phyloP scores from a whole-genome alignment of 2,888 invertebrate species.

The Sphaeridia pumilis region DNA sequence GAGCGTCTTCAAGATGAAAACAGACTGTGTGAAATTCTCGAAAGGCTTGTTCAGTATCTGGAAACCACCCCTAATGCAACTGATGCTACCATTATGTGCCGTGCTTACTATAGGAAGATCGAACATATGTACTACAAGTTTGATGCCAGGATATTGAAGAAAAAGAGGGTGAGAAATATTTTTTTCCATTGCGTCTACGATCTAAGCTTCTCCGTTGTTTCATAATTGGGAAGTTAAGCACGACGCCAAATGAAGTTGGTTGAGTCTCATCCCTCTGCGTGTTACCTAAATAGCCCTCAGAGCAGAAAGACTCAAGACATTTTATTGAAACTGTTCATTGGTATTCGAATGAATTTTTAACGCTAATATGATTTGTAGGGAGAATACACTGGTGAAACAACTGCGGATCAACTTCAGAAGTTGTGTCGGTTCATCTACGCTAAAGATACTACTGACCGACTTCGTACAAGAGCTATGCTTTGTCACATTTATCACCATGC shows the following conservation, averaged over 20 bases:
- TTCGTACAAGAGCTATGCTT: slow-evolving; percentile 88
- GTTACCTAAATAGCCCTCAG: slow-evolving; percentile 6
- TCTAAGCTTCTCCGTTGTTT: not conserved
- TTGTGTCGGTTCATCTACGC: slow-evolving; percentile 93
- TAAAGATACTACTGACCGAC: slow-evolving; percentile 80
- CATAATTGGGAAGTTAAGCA: not conserved
- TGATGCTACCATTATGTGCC: slow-evolving; percentile 64
- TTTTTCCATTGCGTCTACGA: slow-evolving; percentile 8
- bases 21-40: slow-evolving; percentile 75
- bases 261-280: slow-evolving; percentile 12
- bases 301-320: slow-evolving; percentile 12
- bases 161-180: slow-evolving; percentile 51
- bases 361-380: no score
- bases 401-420: slow-evolving; percentile 80
- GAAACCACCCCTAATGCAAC: slow-evolving; percentile 42
- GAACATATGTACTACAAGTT: slow-evolving; percentile 98
- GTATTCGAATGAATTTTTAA: no score
- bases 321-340: no score
- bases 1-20: slow-evolving; percentile 65
- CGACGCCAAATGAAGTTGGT: slow-evolving; percentile 5
- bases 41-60: slow-evolving; percentile 64
- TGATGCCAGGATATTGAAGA: slow-evolving; percentile 69
- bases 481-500: slow-evolving; percentile 98
- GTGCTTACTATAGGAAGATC: slow-evolving; percentile 87
- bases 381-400: slow-evolving; percentile 48